Conservation (phyloP, 2,888 invertebrate genomes). For the Myopa testacea region DNA sequence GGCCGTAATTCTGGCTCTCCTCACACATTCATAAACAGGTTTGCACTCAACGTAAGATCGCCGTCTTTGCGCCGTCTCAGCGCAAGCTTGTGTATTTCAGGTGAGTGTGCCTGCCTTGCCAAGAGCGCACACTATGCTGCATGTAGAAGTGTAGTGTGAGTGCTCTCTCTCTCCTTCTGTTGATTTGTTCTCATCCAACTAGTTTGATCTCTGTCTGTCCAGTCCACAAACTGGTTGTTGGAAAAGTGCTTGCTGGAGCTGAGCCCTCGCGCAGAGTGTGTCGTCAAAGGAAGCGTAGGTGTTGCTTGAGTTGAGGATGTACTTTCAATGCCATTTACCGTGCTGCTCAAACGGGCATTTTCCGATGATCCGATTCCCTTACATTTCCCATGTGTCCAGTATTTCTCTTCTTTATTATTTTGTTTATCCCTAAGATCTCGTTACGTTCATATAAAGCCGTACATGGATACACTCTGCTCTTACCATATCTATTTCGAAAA, state of each 20-base stretch:
- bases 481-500: no score
- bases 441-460: no score
- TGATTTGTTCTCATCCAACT: slow-evolving; percentile 38
- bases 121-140: slow-evolving; percentile 19
- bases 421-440: no score
- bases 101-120: slow-evolving; percentile 22
- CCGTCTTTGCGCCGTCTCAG: slow-evolving; percentile 12
- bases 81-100: slow-evolving; percentile 24
- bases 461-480: no score
- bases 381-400: no score
- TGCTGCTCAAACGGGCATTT: slow-evolving; percentile 9
- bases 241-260: slow-evolving; percentile 25
- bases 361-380: not conserved
- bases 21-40: slow-evolving; percentile 36
- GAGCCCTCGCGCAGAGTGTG: slow-evolving; percentile 47
- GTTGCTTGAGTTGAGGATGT: slow-evolving; percentile 44
- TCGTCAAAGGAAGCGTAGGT: slow-evolving; percentile 58
- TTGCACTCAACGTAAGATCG: slow-evolving; percentile 38
- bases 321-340: slow-evolving; percentile 12
- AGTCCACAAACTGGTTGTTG: slow-evolving; percentile 38
- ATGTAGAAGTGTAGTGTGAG: not conserved
- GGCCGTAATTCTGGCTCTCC: slow-evolving; percentile 4
- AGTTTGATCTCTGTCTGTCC: slow-evolving; percentile 41
- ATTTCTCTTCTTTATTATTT: no score
- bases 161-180: not conserved